phyloP scores from a whole-genome alignment of 2,888 invertebrate genomes.

The Lochmaea capreae region DNA sequence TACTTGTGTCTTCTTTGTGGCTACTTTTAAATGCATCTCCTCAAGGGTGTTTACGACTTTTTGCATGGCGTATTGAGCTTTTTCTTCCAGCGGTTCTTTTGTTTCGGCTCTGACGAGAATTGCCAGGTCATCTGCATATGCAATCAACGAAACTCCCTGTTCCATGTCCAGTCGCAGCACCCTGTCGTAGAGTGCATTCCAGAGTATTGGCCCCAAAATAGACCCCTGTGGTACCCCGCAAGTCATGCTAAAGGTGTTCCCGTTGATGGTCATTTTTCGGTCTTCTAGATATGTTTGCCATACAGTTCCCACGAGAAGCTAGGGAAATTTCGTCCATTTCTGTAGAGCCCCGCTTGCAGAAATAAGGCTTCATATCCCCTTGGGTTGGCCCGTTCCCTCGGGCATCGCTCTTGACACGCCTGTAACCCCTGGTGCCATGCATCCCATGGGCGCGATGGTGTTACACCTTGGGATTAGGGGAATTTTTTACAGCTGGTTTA shows the following conservation, averaged over 20 bases:
- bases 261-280: not conserved
- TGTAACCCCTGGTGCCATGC: no score
- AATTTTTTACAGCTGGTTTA: no score
- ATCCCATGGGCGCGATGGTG: no score
- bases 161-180: not conserved
- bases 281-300: not conserved
- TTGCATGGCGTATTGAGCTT: not conserved
- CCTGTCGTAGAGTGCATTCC: constrained; percentile 27
- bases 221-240: constrained; percentile 26
- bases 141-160: not conserved
- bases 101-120: not conserved
- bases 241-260: not conserved
- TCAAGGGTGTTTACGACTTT: not conserved
- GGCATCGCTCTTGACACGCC: no score
- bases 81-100: constrained; percentile 9
- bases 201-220: constrained; percentile 16
- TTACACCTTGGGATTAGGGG: no score
- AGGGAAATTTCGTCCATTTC: no score
- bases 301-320: no score
- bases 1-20: not conserved
- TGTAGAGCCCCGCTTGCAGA: no score
- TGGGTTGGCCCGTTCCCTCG: no score
- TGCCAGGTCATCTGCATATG: constrained; percentile 31
- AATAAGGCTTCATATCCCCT: no score
- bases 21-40: not conserved